Evolutionary conservation across 2,888 invertebrate species (phyloP).

Genomic region (Cynaeus angustus): DNA sequence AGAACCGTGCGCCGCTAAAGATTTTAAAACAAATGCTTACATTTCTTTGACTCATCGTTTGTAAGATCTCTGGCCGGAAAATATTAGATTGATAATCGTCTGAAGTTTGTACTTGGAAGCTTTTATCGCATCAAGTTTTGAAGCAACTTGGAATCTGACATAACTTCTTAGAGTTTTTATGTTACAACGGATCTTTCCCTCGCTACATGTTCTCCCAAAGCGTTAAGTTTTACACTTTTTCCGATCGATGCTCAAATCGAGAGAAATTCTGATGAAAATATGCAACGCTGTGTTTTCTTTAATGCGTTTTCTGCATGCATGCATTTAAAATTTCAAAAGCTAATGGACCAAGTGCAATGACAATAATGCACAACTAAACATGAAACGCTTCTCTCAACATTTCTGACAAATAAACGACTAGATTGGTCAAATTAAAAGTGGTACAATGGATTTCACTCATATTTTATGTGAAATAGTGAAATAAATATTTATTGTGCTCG

Average conservation of each 20-base stretch:
- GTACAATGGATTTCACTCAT: not conserved
- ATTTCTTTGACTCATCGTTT: constrained; percentile 35
- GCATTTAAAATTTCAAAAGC: not conserved
- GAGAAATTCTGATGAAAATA: too few species aligned
- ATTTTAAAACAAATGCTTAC: constrained; percentile 29
- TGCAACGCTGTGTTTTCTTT: constrained; percentile 1
- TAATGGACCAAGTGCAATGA: not conserved
- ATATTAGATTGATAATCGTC: constrained; percentile 45
- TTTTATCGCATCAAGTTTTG: constrained; percentile 43
- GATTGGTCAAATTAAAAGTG: not conserved
- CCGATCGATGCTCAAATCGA: not conserved
- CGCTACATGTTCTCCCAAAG: constrained; percentile 8
- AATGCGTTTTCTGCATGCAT: not conserved
- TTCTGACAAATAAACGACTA: not conserved
- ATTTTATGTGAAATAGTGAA: too few species aligned
- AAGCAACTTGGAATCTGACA: constrained; percentile 34
- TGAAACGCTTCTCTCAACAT: not conserved
- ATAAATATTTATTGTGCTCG: too few species aligned
- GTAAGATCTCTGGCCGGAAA: constrained; percentile 39
- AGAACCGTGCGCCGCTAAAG: not conserved
- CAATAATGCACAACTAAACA: not conserved
- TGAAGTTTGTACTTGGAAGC: constrained; percentile 36
- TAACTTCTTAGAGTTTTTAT: constrained; percentile 39
- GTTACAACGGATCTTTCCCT: constrained; percentile 26
- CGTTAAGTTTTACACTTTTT: constrained; percentile 7